phyloP scores from a whole-genome alignment of 1,140 invertebrate species.

The Mycetomoellerius zeteki region DNA sequence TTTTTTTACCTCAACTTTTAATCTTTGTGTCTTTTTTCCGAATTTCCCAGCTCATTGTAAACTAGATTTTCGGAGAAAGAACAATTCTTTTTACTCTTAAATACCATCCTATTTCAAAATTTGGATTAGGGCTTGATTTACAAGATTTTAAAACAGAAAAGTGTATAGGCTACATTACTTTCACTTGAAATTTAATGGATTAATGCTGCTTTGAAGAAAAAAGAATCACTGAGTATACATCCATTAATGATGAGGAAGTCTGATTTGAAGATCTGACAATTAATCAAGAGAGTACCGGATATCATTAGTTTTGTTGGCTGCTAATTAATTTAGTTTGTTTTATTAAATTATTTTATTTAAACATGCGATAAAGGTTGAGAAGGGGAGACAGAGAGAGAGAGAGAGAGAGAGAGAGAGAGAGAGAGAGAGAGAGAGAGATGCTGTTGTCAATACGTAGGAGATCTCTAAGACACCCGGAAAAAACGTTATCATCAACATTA shows the following conservation, averaged over 20 bases:
- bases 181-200: not conserved
- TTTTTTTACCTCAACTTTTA: too few relatives aligned
- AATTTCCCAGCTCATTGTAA: too few relatives aligned
- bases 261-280: conserved; percentile 28
- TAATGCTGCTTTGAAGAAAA: not conserved
- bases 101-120: too few relatives aligned
- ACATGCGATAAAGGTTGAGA: not conserved
- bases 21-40: too few relatives aligned
- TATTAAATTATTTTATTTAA: conserved; percentile 10
- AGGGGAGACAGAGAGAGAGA: not conserved
- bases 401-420: not conserved
- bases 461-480: not conserved
- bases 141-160: too few relatives aligned
- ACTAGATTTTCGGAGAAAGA: too few relatives aligned
- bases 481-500: conserved; percentile 30
- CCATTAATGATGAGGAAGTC: not conserved
- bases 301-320: not conserved
- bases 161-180: too few relatives aligned
- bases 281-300: not conserved
- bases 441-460: conserved; percentile 43
- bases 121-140: too few relatives aligned
- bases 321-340: conserved; percentile 8
- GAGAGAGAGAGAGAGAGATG: not conserved
- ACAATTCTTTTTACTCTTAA: too few relatives aligned
- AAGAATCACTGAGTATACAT: not conserved